phyloP scores from a whole-genome alignment of 2,888 invertebrate species.

The Drosophila monieri region DNA sequence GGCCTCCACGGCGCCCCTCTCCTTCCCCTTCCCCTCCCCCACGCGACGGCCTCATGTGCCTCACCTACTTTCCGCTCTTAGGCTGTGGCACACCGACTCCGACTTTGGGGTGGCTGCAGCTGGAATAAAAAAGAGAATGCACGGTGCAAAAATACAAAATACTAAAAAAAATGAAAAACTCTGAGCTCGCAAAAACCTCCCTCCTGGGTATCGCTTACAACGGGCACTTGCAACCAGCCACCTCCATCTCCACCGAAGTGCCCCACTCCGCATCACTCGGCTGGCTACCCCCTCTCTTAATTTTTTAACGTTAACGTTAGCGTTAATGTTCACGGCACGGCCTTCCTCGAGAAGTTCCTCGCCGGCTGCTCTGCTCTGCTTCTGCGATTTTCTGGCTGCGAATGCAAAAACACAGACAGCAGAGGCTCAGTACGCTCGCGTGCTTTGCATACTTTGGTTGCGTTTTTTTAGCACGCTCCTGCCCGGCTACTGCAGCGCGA shows the following conservation, averaged over 20 bases:
- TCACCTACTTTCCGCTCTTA: constrained; percentile 77
- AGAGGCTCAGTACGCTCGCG: constrained; percentile 80
- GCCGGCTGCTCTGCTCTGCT: constrained; percentile 53
- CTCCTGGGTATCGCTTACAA: constrained; percentile 76
- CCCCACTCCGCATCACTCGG: constrained; percentile 27
- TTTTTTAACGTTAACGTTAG: constrained; percentile 51
- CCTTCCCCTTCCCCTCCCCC: constrained; percentile 6
- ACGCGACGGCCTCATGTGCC: constrained; percentile 56
- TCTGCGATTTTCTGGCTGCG: constrained; percentile 51
- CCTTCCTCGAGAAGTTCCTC: constrained; percentile 70
- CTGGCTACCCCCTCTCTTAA: constrained; percentile 40
- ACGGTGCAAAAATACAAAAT: constrained; percentile 16
- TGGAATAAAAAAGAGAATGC: constrained; percentile 38
- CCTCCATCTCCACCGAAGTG: background rate
- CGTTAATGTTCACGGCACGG: constrained; percentile 60
- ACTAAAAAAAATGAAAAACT: constrained; percentile 1
- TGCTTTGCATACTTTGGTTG: constrained; percentile 83
- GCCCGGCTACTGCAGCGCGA: constrained; percentile 19
- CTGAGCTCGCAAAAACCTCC: constrained; percentile 15
- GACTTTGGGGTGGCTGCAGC: constrained; percentile 61
- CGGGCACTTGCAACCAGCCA: constrained; percentile 78
- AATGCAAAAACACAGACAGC: constrained; percentile 32
- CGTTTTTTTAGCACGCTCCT: constrained; percentile 62
- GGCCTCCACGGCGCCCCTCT: constrained; percentile 33
- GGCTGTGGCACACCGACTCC: constrained; percentile 33